Evolutionary conservation across 30 jellyfish, hydroid and myxozoan species (phyloP).

Genomic region (Cassiopea andromeda): DNA sequence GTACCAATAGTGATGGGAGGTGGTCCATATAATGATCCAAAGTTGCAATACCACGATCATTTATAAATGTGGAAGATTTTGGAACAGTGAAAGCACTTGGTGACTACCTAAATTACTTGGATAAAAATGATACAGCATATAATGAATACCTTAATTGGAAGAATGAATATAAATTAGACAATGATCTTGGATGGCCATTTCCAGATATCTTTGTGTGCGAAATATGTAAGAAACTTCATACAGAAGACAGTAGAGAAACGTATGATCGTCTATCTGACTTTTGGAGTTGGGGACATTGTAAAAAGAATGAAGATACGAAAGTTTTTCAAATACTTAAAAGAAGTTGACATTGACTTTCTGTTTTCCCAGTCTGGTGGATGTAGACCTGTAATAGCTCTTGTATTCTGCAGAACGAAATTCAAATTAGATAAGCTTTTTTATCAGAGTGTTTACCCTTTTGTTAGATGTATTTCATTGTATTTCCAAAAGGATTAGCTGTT

Average conservation of each 20-base stretch:
- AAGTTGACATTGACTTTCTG: not conserved
- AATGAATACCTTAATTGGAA: constrained; percentile 70
- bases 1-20: constrained; percentile 79
- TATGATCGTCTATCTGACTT: constrained; percentile 43
- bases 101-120: constrained; percentile 50
- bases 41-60: constrained; percentile 83
- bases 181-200: constrained; percentile 58
- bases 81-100: constrained; percentile 49
- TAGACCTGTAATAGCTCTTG: too few species aligned
- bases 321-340: not conserved
- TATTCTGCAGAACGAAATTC: too few species aligned
- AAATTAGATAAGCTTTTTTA: too few species aligned
- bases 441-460: too few species aligned
- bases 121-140: constrained; percentile 73
- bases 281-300: constrained; percentile 44
- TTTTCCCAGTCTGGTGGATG: too few species aligned
- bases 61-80: constrained; percentile 51
- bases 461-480: too few species aligned
- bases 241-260: not conserved
- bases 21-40: constrained; percentile 74
- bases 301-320: not conserved
- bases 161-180: constrained; percentile 21
- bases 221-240: constrained; percentile 43
- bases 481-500: too few species aligned
- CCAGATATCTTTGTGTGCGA: constrained; percentile 55